A percentile compares a stretch with the other conserved stretches of the same genome.
Conservation (phyloP, 2,888 invertebrate genomes). For the Phaedon cochleariae region DNA sequence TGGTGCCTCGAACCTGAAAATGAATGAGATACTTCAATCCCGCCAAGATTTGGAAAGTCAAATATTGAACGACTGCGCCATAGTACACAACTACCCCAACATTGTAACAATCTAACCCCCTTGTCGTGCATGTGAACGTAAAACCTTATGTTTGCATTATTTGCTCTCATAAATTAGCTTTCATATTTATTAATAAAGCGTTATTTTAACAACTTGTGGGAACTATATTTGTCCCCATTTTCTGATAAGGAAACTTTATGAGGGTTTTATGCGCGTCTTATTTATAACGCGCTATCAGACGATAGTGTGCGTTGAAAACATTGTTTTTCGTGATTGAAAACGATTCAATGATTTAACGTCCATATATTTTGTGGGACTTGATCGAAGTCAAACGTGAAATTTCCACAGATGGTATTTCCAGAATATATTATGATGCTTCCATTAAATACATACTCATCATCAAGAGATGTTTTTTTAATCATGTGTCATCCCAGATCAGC, state of each 20-base stretch:
- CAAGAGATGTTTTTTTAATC: no score
- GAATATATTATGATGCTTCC: no score
- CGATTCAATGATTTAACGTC: neutral
- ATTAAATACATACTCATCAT: no score
- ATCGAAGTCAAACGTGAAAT: no score
- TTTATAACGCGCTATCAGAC: slow-evolving; percentile 28
- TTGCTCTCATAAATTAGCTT: slow-evolving; percentile 49
- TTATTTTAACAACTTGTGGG: slow-evolving; percentile 50
- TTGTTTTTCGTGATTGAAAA: slow-evolving; percentile 5
- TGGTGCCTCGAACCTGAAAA: neutral
- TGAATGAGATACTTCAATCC: neutral
- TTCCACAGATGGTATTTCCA: no score
- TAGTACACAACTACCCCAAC: slow-evolving; percentile 1
- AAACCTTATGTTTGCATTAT: slow-evolving; percentile 45
- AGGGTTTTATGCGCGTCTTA: slow-evolving; percentile 35
- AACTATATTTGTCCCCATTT: slow-evolving; percentile 50
- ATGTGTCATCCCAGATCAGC: no score
- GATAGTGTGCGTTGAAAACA: neutral
- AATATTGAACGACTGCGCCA: slow-evolving; percentile 12
- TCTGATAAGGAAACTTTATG: slow-evolving; percentile 43
- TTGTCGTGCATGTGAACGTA: slow-evolving; percentile 31
- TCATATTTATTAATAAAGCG: slow-evolving; percentile 52
- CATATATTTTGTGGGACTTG: neutral
- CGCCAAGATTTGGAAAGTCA: neutral
- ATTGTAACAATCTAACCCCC: slow-evolving; percentile 6